Percentiles rank a stretch among this genome's conserved stretches.
phyloP scores from a whole-genome alignment of 2,797 vertebrate genomes.

The Pteropus rufus region DNA sequence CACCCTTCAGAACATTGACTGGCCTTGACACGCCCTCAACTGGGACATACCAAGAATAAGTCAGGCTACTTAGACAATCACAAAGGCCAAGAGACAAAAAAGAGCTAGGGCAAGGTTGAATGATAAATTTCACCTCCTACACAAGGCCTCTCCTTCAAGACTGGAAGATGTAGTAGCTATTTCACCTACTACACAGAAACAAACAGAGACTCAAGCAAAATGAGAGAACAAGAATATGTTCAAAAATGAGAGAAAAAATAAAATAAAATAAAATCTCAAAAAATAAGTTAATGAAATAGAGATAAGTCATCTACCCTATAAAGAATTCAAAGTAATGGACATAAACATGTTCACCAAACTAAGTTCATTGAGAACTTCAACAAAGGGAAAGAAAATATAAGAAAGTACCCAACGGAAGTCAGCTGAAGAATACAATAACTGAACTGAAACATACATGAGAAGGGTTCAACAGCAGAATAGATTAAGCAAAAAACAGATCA shows the following conservation, averaged over 20 bases:
- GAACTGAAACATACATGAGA: background rate
- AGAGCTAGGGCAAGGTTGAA: background rate
- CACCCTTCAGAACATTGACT: background rate
- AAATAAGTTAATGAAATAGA: background rate
- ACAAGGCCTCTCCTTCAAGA: background rate
- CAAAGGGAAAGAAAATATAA: background rate
- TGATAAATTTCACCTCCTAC: background rate
- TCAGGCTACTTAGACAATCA: background rate
- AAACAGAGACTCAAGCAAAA: background rate
- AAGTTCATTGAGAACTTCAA: background rate
- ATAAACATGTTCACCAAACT: background rate
- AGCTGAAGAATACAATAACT: background rate
- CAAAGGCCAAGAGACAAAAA: background rate
- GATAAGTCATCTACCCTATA: background rate
- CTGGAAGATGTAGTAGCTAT: background rate
- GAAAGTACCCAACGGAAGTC: background rate
- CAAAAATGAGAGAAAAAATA: background rate
- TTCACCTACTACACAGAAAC: background rate
- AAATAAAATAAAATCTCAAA: background rate
- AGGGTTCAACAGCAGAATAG: background rate
- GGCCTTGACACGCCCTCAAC: background rate
- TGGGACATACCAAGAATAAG: background rate
- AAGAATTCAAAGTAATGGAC: background rate
- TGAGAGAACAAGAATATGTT: background rate
- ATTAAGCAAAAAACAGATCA: background rate